These are phyloP conservation scores for Telmatherina bonti DNA, from an alignment of 2,797 vertebrate genomes.

Conservation along the genomic window DNA sequence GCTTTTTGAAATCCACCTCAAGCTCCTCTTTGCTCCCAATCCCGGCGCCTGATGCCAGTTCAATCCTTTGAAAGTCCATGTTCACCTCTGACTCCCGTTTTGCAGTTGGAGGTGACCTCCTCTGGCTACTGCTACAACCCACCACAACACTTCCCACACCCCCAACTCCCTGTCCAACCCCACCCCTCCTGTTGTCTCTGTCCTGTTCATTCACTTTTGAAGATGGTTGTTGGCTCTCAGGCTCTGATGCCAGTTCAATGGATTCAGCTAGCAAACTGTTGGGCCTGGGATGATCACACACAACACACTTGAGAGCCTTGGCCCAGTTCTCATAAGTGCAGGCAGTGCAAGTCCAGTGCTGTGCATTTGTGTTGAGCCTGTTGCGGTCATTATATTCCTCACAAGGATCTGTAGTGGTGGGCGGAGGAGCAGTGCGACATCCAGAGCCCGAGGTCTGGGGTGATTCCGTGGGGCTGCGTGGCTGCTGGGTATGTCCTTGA, in stretches of 20 bases:
- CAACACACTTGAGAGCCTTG: conserved; percentile 93
- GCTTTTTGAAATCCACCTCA: conserved; percentile 97
- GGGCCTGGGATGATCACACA: conserved; percentile 95
- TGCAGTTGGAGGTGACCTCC: conserved; percentile 90
- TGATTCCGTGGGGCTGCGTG: conserved; percentile 94
- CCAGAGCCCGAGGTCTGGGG: conserved; percentile 96
- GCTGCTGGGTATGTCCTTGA: conserved; percentile 72
- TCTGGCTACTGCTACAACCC: conserved; percentile 87
- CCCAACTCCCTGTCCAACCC: conserved; percentile 65
- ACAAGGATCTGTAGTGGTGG: conserved; percentile 89
- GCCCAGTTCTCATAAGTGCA: conserved; percentile 99
- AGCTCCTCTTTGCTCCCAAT: conserved; percentile 94
- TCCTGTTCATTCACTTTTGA: conserved; percentile 94
- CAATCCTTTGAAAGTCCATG: conserved; percentile 97
- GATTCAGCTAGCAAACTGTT: conserved; percentile 90
- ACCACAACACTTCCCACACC: conserved; percentile 78
- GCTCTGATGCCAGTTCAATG: conserved; percentile 87
- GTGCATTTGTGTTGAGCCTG: conserved; percentile 91
- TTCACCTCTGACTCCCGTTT: conserved; percentile 92
- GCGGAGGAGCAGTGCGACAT: conserved; percentile 82
- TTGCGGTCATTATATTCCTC: conserved; percentile 99
- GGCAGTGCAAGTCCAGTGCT: conserved; percentile 95
- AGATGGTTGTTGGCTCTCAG: conserved; percentile 68
- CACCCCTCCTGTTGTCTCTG: conserved; percentile 74
- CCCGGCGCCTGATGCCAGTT: conserved; percentile 91